These are phyloP conservation scores for Anniella stebbinsi DNA, from an alignment of 2,797 vertebrate species.

Conservation along the genomic window DNA sequence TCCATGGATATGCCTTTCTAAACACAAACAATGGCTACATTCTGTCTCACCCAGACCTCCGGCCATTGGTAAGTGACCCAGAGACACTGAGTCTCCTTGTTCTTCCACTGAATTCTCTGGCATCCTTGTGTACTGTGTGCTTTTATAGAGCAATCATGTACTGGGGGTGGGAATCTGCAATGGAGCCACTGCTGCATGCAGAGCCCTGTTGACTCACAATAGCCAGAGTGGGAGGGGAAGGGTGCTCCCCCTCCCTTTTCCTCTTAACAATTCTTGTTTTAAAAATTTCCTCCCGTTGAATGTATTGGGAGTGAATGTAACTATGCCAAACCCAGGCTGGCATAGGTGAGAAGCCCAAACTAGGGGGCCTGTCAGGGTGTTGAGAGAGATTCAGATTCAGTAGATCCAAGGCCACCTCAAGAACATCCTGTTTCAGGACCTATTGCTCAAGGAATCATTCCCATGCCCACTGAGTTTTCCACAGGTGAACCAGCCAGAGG, in stretches of 20 bases:
- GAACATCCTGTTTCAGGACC: neutral
- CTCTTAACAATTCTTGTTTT: neutral
- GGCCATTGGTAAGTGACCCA: conserved; percentile 87
- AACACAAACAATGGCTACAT: conserved; percentile 98
- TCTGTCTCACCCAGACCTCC: conserved; percentile 94
- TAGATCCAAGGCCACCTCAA: neutral
- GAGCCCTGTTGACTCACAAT: neutral
- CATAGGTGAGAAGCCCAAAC: too few relatives aligned
- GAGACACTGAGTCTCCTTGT: neutral
- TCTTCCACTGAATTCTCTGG: accelerated
- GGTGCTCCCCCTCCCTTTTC: neutral
- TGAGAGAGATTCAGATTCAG: neutral
- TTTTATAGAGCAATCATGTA: neutral
- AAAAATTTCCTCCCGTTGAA: neutral
- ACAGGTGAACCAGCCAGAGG: too few relatives aligned
- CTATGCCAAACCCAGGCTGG: neutral
- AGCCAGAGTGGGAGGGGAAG: neutral
- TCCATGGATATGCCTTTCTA: conserved; percentile 94
- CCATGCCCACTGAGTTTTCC: neutral
- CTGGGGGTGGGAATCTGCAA: neutral
- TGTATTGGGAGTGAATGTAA: neutral
- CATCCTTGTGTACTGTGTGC: neutral
- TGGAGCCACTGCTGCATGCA: neutral
- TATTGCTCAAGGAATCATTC: neutral
- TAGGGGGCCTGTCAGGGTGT: too few relatives aligned